phyloP scores from a whole-genome alignment of 2,113 vertebrate species.

The Phodopus roborovskii region DNA sequence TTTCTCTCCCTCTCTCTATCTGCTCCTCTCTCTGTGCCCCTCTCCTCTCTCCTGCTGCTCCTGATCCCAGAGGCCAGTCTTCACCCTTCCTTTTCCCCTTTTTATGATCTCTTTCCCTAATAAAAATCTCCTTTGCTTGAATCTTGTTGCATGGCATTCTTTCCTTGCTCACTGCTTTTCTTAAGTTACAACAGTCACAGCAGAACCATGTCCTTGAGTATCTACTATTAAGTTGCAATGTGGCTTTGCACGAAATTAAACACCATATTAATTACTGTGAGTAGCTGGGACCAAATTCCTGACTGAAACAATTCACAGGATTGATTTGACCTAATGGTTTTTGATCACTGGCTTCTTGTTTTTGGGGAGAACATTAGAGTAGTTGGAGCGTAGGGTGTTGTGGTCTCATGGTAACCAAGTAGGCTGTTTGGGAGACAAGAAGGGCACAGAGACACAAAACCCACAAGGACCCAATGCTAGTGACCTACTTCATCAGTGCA shows the following conservation, averaged over 20 bases:
- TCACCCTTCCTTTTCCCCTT: too few species aligned
- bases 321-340: neutral
- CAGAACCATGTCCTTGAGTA: slow-evolving; percentile 3
- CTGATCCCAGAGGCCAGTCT: too few species aligned
- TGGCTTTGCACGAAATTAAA: neutral
- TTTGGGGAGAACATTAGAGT: neutral
- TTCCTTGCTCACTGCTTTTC: too few species aligned
- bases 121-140: too few species aligned
- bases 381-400: too few species aligned
- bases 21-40: too few species aligned
- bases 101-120: too few species aligned
- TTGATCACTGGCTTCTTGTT: neutral
- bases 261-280: neutral
- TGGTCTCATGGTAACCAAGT: neutral
- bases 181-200: neutral
- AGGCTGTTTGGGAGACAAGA: neutral
- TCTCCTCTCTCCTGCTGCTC: too few species aligned
- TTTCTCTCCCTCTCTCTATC: too few species aligned
- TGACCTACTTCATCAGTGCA: neutral
- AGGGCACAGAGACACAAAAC: too few species aligned
- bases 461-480: neutral
- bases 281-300: neutral
- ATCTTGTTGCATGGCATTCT: too few species aligned
- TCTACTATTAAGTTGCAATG: slow-evolving; percentile 26
- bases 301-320: neutral